phyloP scores from a whole-genome alignment of 1,140 invertebrate genomes.

The Yoshiicerus persimilis region DNA sequence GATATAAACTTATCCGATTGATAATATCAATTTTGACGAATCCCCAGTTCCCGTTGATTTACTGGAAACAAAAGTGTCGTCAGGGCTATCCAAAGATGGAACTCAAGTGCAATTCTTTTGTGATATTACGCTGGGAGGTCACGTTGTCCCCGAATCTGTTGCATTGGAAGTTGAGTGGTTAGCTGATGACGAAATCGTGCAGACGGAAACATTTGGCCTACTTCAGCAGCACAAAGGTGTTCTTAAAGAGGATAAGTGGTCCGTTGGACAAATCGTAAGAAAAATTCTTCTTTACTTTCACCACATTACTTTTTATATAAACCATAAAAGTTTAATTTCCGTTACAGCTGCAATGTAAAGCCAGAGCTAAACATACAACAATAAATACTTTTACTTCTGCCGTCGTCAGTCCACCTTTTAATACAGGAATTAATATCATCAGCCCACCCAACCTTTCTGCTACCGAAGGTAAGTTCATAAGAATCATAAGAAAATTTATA shows the following conservation, averaged over 20 bases:
- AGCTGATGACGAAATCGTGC: constrained; percentile 46
- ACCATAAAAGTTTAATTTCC: not conserved
- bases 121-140: constrained; percentile 47
- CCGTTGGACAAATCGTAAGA: constrained; percentile 48
- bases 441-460: constrained; percentile 8
- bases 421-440: constrained; percentile 44
- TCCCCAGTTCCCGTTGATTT: constrained; percentile 49
- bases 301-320: not conserved
- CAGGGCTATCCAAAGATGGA: constrained; percentile 42
- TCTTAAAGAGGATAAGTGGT: constrained; percentile 50
- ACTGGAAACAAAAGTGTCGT: constrained; percentile 49
- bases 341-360: constrained; percentile 48
- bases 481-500: too few relatives aligned
- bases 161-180: constrained; percentile 50
- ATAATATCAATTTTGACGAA: too few relatives aligned
- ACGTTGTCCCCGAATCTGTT: constrained; percentile 47
- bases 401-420: constrained; percentile 47
- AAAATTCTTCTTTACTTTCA: not conserved
- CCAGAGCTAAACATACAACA: constrained; percentile 45
- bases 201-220: constrained; percentile 48
- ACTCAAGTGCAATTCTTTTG: constrained; percentile 48
- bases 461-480: constrained; percentile 48
- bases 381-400: constrained; percentile 49
- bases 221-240: constrained; percentile 49
- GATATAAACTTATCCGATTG: too few relatives aligned